These are phyloP conservation scores for Hemibagrus wyckioides DNA, from an alignment of 2,113 vertebrate species.

Conservation along the genomic window DNA sequence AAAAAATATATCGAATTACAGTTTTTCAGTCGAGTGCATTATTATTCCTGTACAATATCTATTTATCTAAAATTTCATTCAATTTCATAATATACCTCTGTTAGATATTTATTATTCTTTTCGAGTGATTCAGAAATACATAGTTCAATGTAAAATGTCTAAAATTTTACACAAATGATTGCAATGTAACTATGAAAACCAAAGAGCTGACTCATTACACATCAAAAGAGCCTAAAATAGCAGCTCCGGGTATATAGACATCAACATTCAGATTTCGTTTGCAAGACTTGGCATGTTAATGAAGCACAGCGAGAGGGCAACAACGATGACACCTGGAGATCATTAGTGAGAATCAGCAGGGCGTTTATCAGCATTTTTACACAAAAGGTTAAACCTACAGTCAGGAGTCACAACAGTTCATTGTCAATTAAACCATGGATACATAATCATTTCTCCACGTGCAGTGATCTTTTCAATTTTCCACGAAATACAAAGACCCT, in stretches of 20 bases:
- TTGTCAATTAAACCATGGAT: not conserved
- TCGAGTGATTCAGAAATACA: not conserved
- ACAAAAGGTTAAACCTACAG: conserved; percentile 23
- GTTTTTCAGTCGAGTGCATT: not conserved
- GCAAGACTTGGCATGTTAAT: conserved; percentile 14
- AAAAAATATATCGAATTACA: not conserved
- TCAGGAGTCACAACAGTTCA: conserved; percentile 10
- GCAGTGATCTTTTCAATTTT: not conserved
- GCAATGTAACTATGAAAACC: not conserved
- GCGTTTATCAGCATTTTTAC: conserved; percentile 16
- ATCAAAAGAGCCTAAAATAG: not conserved
- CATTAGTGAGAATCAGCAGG: conserved; percentile 24
- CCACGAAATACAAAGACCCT: not conserved
- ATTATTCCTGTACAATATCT: not conserved
- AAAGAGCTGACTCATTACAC: not conserved
- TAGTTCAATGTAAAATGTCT: not conserved
- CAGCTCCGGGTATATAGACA: conserved; percentile 36
- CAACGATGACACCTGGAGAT: conserved; percentile 23
- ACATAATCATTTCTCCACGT: not conserved
- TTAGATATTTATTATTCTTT: not conserved
- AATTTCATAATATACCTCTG: not conserved
- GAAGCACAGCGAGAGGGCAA: conserved; percentile 20
- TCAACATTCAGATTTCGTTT: conserved; percentile 26
- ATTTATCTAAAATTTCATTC: not conserved
- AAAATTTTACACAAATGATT: not conserved